Conservation (phyloP, 1,140 invertebrate genomes). For the Anoplolepis gracilipes region DNA sequence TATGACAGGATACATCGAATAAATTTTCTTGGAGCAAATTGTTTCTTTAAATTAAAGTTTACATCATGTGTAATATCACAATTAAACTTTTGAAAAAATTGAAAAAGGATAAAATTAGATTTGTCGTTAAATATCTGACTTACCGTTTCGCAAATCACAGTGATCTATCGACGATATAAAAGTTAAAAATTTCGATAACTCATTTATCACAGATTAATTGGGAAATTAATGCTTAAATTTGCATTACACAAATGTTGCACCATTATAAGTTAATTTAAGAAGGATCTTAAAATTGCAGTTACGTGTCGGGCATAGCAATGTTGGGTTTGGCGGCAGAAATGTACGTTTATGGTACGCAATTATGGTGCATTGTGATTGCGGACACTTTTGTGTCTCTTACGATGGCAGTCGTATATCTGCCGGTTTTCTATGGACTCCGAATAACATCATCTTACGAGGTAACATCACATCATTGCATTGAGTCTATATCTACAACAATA, state of each 20-base stretch:
- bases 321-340: slow-evolving; percentile 96
- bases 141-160: background rate
- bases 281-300: slow-evolving; percentile 86
- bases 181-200: background rate
- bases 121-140: background rate
- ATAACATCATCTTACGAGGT: slow-evolving; percentile 95
- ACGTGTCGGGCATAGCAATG: slow-evolving; percentile 96
- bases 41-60: background rate
- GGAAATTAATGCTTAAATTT: slow-evolving; percentile 25
- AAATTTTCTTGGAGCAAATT: background rate
- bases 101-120: background rate
- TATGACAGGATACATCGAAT: background rate
- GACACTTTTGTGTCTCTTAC: slow-evolving; percentile 91
- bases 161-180: background rate
- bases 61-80: background rate
- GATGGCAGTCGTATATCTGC: slow-evolving; percentile 92
- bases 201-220: background rate
- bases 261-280: slow-evolving; percentile 21
- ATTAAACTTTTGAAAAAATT: background rate
- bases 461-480: slow-evolving; percentile 59
- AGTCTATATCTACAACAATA: background rate
- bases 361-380: slow-evolving; percentile 89
- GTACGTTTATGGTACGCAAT: slow-evolving; percentile 94
- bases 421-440: slow-evolving; percentile 94
- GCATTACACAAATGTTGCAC: background rate